Evolutionary conservation across 1,140 invertebrate genomes (phyloP), one percentile per base, ranked within the genome.

Genomic region (Hyles euphorbiae): DNA sequence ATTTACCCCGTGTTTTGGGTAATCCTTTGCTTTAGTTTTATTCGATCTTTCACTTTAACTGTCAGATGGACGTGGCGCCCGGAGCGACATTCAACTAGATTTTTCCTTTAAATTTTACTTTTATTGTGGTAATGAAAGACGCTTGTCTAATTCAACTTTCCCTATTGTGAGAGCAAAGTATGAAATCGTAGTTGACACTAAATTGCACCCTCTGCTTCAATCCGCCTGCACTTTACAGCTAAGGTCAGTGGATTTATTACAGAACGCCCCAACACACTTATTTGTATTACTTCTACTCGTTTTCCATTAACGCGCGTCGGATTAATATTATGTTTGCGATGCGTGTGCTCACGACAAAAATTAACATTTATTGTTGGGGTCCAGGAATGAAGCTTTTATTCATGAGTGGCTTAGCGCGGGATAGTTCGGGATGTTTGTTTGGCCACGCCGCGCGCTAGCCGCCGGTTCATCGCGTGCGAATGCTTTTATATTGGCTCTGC

Each of bases 271-370:
- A 40, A 40, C 54, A 72, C 81, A 76, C 76, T 83, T 84, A 81
- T 85, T 78, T 84, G 78, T 75, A 67, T 78, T 74, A 67, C 73
- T 72, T 72, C 75, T 73, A 78, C 81, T 83, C 79, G 74, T 78
- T 82, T 81, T 78, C 85, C 83, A 88, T 88, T 88, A 88, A 79
- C 81, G 81, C 78, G 59, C 65, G 65, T 59, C 63, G 78, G 83
- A 86, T 86, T 88, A 86, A 86, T 85, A 86, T 87, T 87, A 78
- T 81, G 80, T 85, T 87, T 83, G 78, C 76, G 68, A 75, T 77
- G 77, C 74, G 78, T 78, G 76, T 74, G 78, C 72, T 78, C 71
- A 68, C 76, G 80, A 83, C 75, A 72, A 82, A 82, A 88, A 83
- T 88, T 88, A 85, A 83, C 85, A 83, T 85, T 86, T 83, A 85